These are phyloP conservation scores for Xylophagus ater DNA, from an alignment of 2,888 invertebrate species.

Conservation along the genomic window DNA sequence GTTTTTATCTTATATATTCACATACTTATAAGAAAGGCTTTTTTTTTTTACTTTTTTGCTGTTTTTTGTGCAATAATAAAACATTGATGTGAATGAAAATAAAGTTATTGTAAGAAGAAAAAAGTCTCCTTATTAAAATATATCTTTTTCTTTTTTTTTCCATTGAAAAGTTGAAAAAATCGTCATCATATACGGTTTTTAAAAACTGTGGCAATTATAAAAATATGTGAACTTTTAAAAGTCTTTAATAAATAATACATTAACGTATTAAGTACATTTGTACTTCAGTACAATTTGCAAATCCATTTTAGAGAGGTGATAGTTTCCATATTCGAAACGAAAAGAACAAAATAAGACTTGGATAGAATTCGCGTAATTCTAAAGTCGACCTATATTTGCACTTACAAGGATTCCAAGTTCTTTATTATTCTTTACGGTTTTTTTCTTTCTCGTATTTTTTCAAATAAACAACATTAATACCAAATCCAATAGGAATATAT, in stretches of 20 bases:
- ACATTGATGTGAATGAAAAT: too few relatives aligned
- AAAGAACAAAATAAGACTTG: conserved; percentile 4
- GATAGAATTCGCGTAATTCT: conserved; percentile 13
- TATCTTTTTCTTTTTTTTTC: too few relatives aligned
- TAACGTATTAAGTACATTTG: neutral
- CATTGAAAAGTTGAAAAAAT: too few relatives aligned
- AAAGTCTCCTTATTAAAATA: too few relatives aligned
- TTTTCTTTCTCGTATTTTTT: conserved; percentile 2
- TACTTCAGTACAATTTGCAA: neutral
- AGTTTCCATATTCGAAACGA: neutral
- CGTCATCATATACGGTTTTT: too few relatives aligned
- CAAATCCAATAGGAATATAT: too few relatives aligned
- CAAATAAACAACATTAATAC: neutral
- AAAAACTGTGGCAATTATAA: neutral
- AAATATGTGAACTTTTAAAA: neutral
- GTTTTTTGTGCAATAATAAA: too few relatives aligned
- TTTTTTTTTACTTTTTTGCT: too few relatives aligned
- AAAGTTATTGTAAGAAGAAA: too few relatives aligned
- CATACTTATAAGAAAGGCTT: too few relatives aligned
- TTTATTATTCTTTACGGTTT: neutral
- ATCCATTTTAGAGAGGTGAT: neutral
- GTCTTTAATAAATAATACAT: neutral
- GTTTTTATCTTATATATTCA: too few relatives aligned
- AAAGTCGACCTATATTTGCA: conserved; percentile 12
- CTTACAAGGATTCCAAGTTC: conserved; percentile 10